Conservation (phyloP, 2,113 vertebrate genomes). For the Ciconia stormi region DNA sequence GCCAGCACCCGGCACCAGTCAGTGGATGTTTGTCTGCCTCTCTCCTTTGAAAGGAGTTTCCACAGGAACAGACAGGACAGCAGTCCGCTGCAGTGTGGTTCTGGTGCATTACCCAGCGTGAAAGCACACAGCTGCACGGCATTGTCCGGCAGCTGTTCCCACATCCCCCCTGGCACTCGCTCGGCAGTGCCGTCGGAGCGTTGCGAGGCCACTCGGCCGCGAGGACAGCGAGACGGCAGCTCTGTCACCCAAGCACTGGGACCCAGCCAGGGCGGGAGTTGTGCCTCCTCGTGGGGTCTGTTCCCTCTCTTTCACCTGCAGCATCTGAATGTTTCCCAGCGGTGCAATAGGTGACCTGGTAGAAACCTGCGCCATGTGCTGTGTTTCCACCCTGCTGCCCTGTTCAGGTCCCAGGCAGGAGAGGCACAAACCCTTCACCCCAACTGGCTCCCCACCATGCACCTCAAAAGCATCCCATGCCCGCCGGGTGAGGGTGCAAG, state of each 20-base stretch:
- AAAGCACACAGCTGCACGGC: conserved; percentile 38
- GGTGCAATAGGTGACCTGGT: fast-evolving
- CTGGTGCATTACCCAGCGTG: conserved; percentile 42
- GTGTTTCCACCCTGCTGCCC: background rate
- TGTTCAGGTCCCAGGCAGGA: background rate
- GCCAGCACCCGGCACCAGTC: background rate
- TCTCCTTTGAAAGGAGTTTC: conserved; percentile 13
- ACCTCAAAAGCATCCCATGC: background rate
- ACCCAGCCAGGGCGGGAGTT: background rate
- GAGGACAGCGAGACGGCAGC: fast-evolving
- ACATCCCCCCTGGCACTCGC: background rate
- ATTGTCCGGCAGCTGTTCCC: conserved; percentile 46
- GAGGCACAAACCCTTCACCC: background rate
- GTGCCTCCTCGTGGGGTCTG: fast-evolving
- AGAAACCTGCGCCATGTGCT: fast-evolving
- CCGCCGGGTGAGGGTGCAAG: fast-evolving
- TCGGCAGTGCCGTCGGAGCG: background rate
- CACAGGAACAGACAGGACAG: conserved; percentile 23
- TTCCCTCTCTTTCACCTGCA: background rate
- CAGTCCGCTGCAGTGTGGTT: background rate
- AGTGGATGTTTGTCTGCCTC: background rate
- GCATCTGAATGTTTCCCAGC: background rate
- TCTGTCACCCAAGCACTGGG: background rate
- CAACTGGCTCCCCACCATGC: background rate
- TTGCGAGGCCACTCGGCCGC: background rate